Evolutionary conservation across 2,888 invertebrate species (phyloP).

Genomic region (Alcis repandata): DNA sequence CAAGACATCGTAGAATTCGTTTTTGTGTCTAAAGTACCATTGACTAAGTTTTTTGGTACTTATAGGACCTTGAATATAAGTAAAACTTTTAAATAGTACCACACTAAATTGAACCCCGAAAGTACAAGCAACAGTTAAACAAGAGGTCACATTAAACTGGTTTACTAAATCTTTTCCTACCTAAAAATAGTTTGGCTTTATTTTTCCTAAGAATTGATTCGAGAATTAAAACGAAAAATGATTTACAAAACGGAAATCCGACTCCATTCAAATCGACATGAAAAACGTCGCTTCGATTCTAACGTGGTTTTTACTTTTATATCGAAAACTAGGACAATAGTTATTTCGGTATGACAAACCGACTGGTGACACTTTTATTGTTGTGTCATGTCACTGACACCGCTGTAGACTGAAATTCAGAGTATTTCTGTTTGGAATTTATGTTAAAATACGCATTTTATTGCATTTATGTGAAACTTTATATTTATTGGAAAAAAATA

Average conservation of each 20-base stretch:
- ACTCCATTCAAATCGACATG: not conserved
- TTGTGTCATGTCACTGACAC: slow-evolving; percentile 17
- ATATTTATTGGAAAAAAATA: not conserved
- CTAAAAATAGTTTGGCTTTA: too few relatives aligned
- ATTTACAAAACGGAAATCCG: not conserved
- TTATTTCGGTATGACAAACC: slow-evolving; percentile 21
- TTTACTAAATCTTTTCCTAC: too few relatives aligned
- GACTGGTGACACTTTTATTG: slow-evolving; percentile 19
- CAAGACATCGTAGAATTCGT: too few relatives aligned
- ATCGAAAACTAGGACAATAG: slow-evolving; percentile 17
- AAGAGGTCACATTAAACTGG: too few relatives aligned
- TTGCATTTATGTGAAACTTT: not conserved
- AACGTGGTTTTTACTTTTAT: slow-evolving; percentile 11
- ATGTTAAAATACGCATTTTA: not conserved
- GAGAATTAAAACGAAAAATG: not conserved
- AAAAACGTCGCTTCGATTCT: not conserved
- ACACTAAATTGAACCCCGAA: too few relatives aligned
- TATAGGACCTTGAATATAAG: too few relatives aligned
- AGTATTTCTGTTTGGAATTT: slow-evolving; percentile 5
- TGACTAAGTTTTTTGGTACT: too few relatives aligned
- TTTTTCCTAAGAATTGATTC: too few relatives aligned
- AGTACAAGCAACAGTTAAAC: too few relatives aligned
- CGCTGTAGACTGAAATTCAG: not conserved
- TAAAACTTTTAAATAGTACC: too few relatives aligned
- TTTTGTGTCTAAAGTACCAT: too few relatives aligned